Base-by-base conservation (phyloP, 2,797 vertebrate species). In the Mus caroli region DNA sequence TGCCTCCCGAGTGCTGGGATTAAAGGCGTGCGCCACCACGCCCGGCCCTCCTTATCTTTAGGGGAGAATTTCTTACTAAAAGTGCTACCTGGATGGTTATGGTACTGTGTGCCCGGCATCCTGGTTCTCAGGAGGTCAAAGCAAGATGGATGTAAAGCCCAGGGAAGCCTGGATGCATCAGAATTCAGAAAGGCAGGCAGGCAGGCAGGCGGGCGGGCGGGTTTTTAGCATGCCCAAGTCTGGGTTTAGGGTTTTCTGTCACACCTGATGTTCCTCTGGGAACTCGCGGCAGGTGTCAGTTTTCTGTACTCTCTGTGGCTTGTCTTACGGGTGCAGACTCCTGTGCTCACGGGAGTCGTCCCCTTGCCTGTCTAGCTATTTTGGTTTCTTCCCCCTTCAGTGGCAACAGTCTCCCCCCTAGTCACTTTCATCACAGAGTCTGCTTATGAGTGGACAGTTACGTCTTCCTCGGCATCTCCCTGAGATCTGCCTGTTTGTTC, bases 161-260 rank as follows among this genome's bases (percentile, higher is more conserved):
- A 14, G 8, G 84, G 7, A 37, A 37, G 20, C 64, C 56, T 69
- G 17, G 43, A 31, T 50, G 1, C 19, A 14, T 50, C 1, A 1
- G 11, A 17, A 46, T 43, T 34, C 10, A 64, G 28, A 67, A 46
- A 50, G 82, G 19, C 40, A 40, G 34, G 54, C 34, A 60, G 82
- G 40, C 15, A 34, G 28, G 56, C 9, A 2, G 50, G 50, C 50
- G 12, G 50, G 50, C 50, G 10, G 50, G 50, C 46, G 46, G 46
- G 6, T 40, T n/a, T 50, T 64, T 40, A n/a, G 0, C 3, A 1
- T 1, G 3, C 14, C 28, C 4, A 3, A 37, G 17, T 14, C 50
- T 34, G 56, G 54, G 0, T 71, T 69, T 67, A n/a, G 69, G n/a
- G 10, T 28, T 50, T 58, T 52, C 24, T 1, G 0, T 12, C 7